Evolutionary conservation across 1,140 invertebrate species (phyloP), one percentile per base, ranked within the genome.

Genomic region (Euglossa dilemma): DNA sequence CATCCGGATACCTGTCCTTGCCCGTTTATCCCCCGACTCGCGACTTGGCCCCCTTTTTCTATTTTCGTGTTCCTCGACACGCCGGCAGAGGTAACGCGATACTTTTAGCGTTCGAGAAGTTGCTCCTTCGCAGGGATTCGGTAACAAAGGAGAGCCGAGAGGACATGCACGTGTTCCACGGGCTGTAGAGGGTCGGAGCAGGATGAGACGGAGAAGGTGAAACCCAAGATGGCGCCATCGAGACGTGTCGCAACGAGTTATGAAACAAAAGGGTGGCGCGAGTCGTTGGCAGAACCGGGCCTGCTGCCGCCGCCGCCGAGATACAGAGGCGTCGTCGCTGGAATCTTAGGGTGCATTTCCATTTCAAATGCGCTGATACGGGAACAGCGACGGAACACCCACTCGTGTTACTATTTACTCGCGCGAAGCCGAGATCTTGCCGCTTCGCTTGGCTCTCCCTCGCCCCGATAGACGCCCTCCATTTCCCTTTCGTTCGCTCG

Each of bases 331-430:
- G 47, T 25, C 45, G 28, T 25, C 59, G 70, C 43, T 43, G 50
- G 85, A 89, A 88, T 91, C 86, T 90, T 91, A 80, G 86, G 80
- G 74, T 57, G 83, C 78, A 92, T 92, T 91, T 92, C 88, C 91
- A 91, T 93, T 92, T 90, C 89, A 91, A 91, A 92, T 89, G 83
- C 77, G 73, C 83, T 69, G 85, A 87, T 83, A 87, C 81, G 64
- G 76, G 66, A 50, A 76, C 54, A 54, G n/a, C 45, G 45, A 80
- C 73, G 85, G 72, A 59, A 85, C 69, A 83, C 71, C 84, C 71
- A 61, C 59, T 80, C 80, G 66, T 83, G 69, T 83, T 75, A 66
- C 77, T 82, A 75, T 79, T 88, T 88, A 76, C 83, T 71, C 76
- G 69, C 16, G 57, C 59, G 59, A 63, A 36, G 50, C 18, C 54